These are phyloP conservation scores for Lithophane leautieri DNA, from an alignment of 2,888 invertebrate genomes.

Conservation along the genomic window DNA sequence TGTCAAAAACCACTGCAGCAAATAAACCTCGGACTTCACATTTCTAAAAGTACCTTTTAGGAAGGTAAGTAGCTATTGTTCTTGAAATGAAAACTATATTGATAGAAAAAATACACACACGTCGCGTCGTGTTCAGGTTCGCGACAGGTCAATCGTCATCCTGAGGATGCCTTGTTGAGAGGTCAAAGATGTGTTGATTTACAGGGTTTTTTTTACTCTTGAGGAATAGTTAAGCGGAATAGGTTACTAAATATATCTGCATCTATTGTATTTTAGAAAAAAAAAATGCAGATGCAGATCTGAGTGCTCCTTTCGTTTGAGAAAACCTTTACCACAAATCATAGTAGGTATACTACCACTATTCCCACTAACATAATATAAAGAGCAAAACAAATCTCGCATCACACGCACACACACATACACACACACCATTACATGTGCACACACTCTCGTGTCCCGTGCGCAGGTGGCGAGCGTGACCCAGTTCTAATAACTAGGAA, in stretches of 20 bases:
- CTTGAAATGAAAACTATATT: neutral
- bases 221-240: too few species aligned
- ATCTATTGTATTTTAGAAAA: too few species aligned
- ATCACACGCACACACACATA: neutral
- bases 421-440: neutral
- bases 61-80: neutral
- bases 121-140: too few species aligned
- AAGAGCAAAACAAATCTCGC: slow-evolving; percentile 12
- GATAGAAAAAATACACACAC: neutral
- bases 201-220: too few species aligned
- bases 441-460: slow-evolving; percentile 1
- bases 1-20: neutral
- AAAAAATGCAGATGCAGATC: neutral
- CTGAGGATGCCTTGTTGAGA: too few species aligned
- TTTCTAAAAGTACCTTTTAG: neutral
- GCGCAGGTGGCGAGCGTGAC: slow-evolving; percentile 61
- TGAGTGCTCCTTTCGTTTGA: neutral
- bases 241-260: neutral
- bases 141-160: too few species aligned
- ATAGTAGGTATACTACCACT: neutral
- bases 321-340: neutral
- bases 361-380: neutral
- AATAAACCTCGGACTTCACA: neutral
- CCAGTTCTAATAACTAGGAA: slow-evolving; percentile 57
- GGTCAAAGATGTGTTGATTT: too few species aligned